Base-by-base conservation (phyloP, 2,888 invertebrate genomes). In the Vandiemenella viatica region DNA sequence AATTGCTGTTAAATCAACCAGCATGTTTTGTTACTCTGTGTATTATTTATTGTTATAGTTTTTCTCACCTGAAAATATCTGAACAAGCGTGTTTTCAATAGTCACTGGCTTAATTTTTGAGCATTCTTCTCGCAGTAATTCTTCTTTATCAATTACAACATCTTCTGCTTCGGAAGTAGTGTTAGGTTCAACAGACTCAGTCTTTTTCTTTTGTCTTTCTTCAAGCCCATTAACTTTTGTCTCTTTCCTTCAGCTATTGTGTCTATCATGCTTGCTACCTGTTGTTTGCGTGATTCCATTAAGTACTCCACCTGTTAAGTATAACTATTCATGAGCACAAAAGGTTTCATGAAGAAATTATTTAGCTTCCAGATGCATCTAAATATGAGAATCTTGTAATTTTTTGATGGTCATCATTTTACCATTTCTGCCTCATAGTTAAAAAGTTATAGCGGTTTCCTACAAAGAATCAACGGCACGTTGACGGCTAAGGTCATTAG, bases 241-340 rank as follows among this genome's bases (percentile, higher is more conserved):
- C 72, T 73, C 63, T 89, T 89, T 0, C 89, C 91, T 52, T 76
- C 76, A 16, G 87, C 68, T 55, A 92, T 90, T 61, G 77, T 75
- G 53, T 83, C 81, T 50, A 83, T 75, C 67, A 83, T 80, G 13
- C 61, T 58, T 13, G 59, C 58, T 43, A 86, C 66, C 61, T 83
- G 76, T 55, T 72, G 70, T 50, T 75, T 71, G 60, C 82, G 77
- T 52, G 74, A 70, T 49, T 74, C 70, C 57, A 68, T 76, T 17
- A 74, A 60, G 1, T 67, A 65, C 41, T 70, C 66, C 2, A 59
- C 63, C 61, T 77, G 76, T 51, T 71, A 21, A 19, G 7, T 37
- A 18, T 46, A 3, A 19, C n/a, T n/a, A n/a, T n/a, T n/a, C n/a
- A n/a, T n/a, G n/a, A n/a, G n/a, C n/a, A n/a, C n/a, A n/a, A n/a